A percentile compares a stretch with the other conserved stretches of the same genome.
Evolutionary conservation across 1,140 invertebrate species (phyloP).

Genomic region (Leptoteleia sp.): DNA sequence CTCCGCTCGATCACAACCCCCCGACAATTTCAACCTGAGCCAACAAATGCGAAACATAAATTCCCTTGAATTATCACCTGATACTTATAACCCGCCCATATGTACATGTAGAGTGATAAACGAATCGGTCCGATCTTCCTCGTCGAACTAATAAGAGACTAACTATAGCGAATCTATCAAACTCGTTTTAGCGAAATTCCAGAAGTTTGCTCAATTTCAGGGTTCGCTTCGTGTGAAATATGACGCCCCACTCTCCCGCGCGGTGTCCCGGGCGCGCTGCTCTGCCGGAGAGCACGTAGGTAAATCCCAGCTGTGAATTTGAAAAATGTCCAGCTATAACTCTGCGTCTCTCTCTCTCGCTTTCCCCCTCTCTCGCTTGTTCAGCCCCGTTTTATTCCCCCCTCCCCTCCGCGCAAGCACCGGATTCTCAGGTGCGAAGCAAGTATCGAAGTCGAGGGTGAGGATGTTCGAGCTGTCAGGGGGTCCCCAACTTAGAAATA

Average conservation of each 20-base stretch:
- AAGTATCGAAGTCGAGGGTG: constrained; percentile 44
- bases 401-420: too few relatives aligned
- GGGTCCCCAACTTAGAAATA: constrained; percentile 53
- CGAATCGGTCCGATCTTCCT: constrained; percentile 45
- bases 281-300: constrained; percentile 62
- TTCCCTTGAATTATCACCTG: constrained; percentile 28
- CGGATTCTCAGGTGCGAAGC: constrained; percentile 61
- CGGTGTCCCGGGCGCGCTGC: constrained; percentile 7
- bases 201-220: constrained; percentile 67
- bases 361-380: constrained; percentile 7
- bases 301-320: constrained; percentile 73
- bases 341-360: constrained; percentile 47
- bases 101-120: constrained; percentile 48
- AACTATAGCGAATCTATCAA: constrained; percentile 64
- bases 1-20: neutral
- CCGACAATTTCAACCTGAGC: constrained; percentile 8
- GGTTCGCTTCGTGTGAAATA: constrained; percentile 65
- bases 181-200: constrained; percentile 63
- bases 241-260: constrained; percentile 21
- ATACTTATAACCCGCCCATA: constrained; percentile 26
- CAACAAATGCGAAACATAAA: constrained; percentile 36
- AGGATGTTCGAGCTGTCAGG: constrained; percentile 59
- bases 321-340: constrained; percentile 72
- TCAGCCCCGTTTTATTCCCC: too few relatives aligned
- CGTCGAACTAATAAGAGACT: constrained; percentile 52